phyloP scores from a whole-genome alignment of 2,797 vertebrate species.

The Squalus acanthias region DNA sequence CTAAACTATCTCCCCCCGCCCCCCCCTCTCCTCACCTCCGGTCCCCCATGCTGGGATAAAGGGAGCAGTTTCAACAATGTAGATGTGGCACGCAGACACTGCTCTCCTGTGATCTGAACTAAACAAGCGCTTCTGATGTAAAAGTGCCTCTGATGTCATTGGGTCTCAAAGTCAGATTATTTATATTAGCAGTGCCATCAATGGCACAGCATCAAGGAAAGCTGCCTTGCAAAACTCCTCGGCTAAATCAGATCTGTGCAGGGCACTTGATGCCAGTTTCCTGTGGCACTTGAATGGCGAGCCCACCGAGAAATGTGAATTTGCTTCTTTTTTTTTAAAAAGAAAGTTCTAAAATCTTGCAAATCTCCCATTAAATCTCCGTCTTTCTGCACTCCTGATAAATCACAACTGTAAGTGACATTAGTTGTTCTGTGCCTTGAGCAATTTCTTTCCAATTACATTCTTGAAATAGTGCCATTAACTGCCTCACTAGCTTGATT shows the following conservation, averaged over 20 bases:
- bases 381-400: background rate
- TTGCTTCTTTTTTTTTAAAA: background rate
- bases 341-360: background rate
- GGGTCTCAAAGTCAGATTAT: background rate
- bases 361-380: background rate
- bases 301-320: background rate
- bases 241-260: background rate
- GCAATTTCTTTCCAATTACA: conserved; percentile 36
- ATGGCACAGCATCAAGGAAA: background rate
- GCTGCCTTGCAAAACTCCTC: background rate
- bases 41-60: background rate
- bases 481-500: conserved; percentile 23
- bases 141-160: background rate
- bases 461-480: conserved; percentile 26
- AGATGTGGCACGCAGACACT: background rate
- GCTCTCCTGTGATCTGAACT: background rate
- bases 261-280: background rate
- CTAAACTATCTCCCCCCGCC: background rate
- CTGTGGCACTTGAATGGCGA: background rate
- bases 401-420: background rate
- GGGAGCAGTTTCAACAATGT: background rate
- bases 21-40: background rate
- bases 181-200: background rate
- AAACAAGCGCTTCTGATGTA: background rate
- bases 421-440: conserved; percentile 24